Evolutionary conservation across 2,113 vertebrate species (phyloP).

Genomic region (Xiphophorus couchianus): DNA sequence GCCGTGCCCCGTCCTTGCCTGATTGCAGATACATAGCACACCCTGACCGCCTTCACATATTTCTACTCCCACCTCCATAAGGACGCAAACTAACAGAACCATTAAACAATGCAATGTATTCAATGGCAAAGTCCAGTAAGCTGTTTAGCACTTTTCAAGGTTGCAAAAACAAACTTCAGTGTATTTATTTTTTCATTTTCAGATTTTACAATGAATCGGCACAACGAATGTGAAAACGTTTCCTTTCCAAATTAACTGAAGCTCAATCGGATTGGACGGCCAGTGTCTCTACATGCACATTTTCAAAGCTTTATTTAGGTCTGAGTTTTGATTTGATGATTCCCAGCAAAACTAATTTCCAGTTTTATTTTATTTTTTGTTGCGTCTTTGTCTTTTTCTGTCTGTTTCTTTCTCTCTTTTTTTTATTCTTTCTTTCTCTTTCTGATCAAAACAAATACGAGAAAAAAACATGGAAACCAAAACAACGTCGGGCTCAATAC

Average conservation of each 20-base stretch:
- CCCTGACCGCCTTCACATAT: conserved; percentile 9
- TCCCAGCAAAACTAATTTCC: no score
- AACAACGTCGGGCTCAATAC: background rate
- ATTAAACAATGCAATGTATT: background rate
- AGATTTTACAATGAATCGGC: background rate
- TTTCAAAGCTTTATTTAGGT: background rate
- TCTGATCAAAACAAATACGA: no score
- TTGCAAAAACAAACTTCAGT: background rate
- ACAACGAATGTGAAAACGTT: background rate
- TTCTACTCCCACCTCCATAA: background rate
- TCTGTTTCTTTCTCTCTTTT: no score
- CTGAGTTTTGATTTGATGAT: background rate
- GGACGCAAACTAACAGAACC: background rate
- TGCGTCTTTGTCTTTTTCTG: no score
- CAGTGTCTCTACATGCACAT: background rate
- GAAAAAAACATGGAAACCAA: no score
- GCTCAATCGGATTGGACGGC: background rate
- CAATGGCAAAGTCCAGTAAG: no score
- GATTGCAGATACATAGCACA: conserved; percentile 30
- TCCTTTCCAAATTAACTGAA: background rate
- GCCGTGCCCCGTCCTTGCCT: conserved; percentile 47
- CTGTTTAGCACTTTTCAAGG: no score
- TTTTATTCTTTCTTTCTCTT: no score
- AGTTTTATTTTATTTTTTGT: no score
- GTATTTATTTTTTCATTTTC: background rate